Percentiles rank a stretch among this genome's conserved stretches.
phyloP scores from a whole-genome alignment of 2,113 vertebrate species.

The Sinocyclocheilus grahami region DNA sequence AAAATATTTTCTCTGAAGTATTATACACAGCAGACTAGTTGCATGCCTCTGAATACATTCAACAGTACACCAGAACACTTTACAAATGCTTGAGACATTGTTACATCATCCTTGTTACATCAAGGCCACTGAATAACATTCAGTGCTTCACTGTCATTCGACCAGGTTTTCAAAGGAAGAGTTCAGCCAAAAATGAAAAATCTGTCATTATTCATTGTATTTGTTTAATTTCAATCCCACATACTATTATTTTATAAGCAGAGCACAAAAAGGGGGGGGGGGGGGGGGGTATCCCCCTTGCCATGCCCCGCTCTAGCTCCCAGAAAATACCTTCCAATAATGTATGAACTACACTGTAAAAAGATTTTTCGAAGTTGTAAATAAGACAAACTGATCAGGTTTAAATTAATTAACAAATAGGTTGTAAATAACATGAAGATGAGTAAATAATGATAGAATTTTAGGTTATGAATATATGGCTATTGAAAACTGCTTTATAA shows the following conservation, averaged over 20 bases:
- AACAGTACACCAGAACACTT: background rate
- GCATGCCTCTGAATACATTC: slow-evolving; percentile 1
- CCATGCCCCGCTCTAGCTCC: too few species aligned
- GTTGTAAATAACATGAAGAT: too few species aligned
- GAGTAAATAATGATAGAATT: too few species aligned
- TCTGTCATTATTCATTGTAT: background rate
- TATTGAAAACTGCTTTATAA: too few species aligned
- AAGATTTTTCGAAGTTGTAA: too few species aligned
- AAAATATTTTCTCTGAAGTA: background rate
- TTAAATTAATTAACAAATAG: too few species aligned
- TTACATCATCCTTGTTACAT: slow-evolving; percentile 24
- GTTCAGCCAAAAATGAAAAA: background rate
- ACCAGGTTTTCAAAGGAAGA: background rate
- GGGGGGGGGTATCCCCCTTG: too few species aligned
- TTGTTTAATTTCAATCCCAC: background rate
- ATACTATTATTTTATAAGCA: background rate
- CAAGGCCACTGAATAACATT: background rate
- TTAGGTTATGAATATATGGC: too few species aligned
- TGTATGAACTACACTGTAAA: too few species aligned
- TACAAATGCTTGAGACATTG: slow-evolving; percentile 9
- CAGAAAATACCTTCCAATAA: too few species aligned
- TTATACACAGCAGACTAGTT: background rate
- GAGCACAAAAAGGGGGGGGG: background rate
- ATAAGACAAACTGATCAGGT: too few species aligned
- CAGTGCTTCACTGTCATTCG: background rate